phyloP scores from a whole-genome alignment of 2,797 vertebrate genomes.

The Hemibagrus guttatus region DNA sequence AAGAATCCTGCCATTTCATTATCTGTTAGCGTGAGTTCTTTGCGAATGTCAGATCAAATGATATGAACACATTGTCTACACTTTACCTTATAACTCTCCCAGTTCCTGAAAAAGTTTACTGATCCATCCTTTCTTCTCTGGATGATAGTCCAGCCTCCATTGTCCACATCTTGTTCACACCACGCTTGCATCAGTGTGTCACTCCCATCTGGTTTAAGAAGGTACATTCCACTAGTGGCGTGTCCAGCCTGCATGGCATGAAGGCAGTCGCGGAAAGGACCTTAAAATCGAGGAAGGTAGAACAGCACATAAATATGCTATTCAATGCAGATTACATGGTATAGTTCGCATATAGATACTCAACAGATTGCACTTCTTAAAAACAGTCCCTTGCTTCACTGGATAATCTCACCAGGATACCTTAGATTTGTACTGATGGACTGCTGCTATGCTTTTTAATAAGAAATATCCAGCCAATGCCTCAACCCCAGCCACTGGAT shows the following conservation, averaged over 20 bases:
- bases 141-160: constrained; percentile 95
- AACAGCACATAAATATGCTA: not conserved
- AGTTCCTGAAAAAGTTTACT: constrained; percentile 97
- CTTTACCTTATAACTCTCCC: constrained; percentile 97
- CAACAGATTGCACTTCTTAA: not conserved
- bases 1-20: not conserved
- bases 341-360: not conserved
- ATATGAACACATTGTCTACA: not conserved
- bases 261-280: constrained; percentile 92
- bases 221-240: constrained; percentile 86
- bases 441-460: not conserved
- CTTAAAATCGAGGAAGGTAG: constrained; percentile 68
- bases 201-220: constrained; percentile 85
- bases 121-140: constrained; percentile 92
- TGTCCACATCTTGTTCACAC: constrained; percentile 95
- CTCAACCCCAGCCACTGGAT: no score
- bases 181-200: constrained; percentile 86
- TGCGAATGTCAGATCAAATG: not conserved
- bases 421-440: not conserved
- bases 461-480: not conserved
- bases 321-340: not conserved
- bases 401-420: not conserved
- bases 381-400: not conserved
- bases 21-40: not conserved
- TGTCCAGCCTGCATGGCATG: constrained; percentile 89